Percentiles rank a stretch among this genome's conserved stretches.
These are phyloP conservation scores for Corythoichthys intestinalis DNA, from an alignment of 2,113 vertebrate species.

Conservation along the genomic window DNA sequence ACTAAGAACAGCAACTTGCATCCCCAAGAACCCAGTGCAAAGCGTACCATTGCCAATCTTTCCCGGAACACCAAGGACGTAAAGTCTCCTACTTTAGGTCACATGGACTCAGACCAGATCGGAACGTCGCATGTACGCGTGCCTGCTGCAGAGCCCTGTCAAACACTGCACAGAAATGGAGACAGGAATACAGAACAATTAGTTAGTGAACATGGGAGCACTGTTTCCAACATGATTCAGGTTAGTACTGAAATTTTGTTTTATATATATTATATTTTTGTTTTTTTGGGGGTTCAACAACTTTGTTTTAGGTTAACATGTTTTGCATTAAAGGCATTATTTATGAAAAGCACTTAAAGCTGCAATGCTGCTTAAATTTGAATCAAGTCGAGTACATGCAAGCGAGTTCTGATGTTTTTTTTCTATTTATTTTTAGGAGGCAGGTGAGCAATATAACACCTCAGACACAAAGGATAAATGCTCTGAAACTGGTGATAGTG, in stretches of 20 bases:
- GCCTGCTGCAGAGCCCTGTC: constrained; percentile 25
- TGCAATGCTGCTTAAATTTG: neutral
- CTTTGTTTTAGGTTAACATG: neutral
- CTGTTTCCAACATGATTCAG: constrained; percentile 40
- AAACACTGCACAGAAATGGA: constrained; percentile 17
- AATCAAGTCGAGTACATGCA: neutral
- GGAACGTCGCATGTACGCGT: constrained; percentile 26
- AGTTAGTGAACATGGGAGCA: constrained; percentile 11
- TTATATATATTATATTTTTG: neutral
- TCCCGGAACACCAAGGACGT: constrained; percentile 37
- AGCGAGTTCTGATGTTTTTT: neutral
- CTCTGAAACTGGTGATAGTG: neutral
- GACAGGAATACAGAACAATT: constrained; percentile 35
- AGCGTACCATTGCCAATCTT: constrained; percentile 39
- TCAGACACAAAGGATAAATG: constrained; percentile 9
- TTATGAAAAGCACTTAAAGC: neutral
- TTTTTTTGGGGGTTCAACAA: too few species aligned
- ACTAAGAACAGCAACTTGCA: constrained; percentile 48
- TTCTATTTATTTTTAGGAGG: constrained; percentile 28
- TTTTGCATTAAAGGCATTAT: neutral
- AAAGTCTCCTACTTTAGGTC: constrained; percentile 10
- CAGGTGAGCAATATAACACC: constrained; percentile 24
- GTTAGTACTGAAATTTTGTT: constrained; percentile 38
- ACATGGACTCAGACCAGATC: constrained; percentile 39
- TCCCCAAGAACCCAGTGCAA: constrained; percentile 63